Percentiles rank a stretch among this genome's conserved stretches.
Conservation (phyloP, 2,113 vertebrate genomes). For the Rousettus leschenaultii region DNA sequence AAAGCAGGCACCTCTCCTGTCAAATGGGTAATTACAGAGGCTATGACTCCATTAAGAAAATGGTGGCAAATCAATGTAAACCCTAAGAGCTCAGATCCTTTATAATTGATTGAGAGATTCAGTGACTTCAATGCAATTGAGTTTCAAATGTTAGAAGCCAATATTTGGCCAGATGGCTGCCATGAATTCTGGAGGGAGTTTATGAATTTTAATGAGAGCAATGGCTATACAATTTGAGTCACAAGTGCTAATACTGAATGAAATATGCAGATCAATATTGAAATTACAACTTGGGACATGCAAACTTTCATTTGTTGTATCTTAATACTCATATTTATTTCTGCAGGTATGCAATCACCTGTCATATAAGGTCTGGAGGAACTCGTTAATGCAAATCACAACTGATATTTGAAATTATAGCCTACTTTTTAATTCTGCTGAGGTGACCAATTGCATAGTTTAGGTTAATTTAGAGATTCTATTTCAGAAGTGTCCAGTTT, state of each 20-base stretch:
- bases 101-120: conserved; percentile 75
- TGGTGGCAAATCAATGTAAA: conserved; percentile 72
- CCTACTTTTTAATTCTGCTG: conserved; percentile 28
- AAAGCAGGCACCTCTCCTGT: conserved; percentile 68
- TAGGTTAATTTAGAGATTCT: conserved; percentile 35
- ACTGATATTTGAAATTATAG: conserved; percentile 44
- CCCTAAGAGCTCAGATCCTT: conserved; percentile 70
- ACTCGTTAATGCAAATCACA: conserved; percentile 48
- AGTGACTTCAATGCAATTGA: conserved; percentile 70
- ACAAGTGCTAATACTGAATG: conserved; percentile 48
- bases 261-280: conserved; percentile 60
- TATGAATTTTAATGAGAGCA: conserved; percentile 67
- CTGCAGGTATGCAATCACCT: conserved; percentile 21
- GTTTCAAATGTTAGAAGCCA: conserved; percentile 69
- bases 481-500: not conserved
- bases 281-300: conserved; percentile 6
- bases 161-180: conserved; percentile 72
- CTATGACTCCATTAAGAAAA: conserved; percentile 74
- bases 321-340: conserved; percentile 45
- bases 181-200: conserved; percentile 65
- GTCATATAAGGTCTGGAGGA: not conserved
- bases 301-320: conserved; percentile 41
- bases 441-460: not conserved
- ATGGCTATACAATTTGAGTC: conserved; percentile 51
- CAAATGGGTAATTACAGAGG: conserved; percentile 73